A percentile compares a stretch with the other conserved stretches of the same genome.
Conservation (phyloP, 2,888 invertebrate genomes). For the Seladonia tumulorum region DNA sequence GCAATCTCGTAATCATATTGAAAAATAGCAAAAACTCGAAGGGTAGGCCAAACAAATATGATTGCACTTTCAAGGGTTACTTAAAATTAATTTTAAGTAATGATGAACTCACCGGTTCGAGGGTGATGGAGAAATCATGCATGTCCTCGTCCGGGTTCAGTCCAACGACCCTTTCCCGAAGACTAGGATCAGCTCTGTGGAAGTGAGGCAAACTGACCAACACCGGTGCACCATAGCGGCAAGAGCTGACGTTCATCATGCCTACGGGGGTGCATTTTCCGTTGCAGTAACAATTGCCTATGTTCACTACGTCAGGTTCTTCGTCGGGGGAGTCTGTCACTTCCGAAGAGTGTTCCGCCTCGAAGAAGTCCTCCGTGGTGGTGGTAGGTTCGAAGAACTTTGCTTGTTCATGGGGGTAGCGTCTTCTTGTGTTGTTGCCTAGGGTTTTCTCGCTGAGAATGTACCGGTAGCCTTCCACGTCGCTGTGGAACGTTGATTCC, state of each 20-base stretch:
- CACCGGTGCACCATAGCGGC: constrained; percentile 92
- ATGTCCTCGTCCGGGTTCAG: constrained; percentile 87
- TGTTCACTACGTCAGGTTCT: constrained; percentile 78
- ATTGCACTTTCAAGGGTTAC: no score
- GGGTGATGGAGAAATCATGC: constrained; percentile 91
- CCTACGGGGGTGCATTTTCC: constrained; percentile 91
- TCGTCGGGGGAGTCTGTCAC: constrained; percentile 48
- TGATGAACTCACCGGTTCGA: constrained; percentile 89
- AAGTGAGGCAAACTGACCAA: constrained; percentile 95
- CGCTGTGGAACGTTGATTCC: constrained; percentile 83
- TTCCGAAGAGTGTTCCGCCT: constrained; percentile 70
- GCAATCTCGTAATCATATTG: no score
- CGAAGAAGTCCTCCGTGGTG: constrained; percentile 81
- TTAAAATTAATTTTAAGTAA: no score
- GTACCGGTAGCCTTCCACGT: constrained; percentile 89
- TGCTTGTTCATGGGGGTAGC: constrained; percentile 80
- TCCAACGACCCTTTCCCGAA: constrained; percentile 88
- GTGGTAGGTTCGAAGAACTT: constrained; percentile 79
- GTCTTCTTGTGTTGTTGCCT: constrained; percentile 77
- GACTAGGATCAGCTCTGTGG: constrained; percentile 89
- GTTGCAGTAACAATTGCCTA: constrained; percentile 88
- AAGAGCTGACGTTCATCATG: constrained; percentile 91
- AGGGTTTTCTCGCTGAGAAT: constrained; percentile 88
- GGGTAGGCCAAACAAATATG: no score
- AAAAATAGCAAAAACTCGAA: no score